phyloP scores from a whole-genome alignment of 37 sponge, comb jelly and placozoan species.

The Halichondria panicea region DNA sequence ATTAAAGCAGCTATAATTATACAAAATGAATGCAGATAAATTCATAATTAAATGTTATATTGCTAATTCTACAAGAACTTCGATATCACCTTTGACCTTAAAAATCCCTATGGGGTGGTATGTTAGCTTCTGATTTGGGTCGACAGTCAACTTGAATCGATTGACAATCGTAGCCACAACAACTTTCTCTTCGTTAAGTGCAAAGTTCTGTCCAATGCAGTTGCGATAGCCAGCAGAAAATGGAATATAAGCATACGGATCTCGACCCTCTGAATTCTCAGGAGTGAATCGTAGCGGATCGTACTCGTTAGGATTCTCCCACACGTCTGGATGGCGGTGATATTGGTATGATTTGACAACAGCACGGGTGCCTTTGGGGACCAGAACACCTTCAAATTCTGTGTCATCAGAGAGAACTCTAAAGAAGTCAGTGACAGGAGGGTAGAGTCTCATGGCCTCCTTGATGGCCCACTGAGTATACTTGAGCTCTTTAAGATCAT shows the following conservation, averaged over 20 bases:
- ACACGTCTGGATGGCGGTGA: conserved; percentile 63
- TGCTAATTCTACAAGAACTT: too few relatives aligned
- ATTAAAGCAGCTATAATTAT: too few relatives aligned
- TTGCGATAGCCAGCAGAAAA: conserved; percentile 81
- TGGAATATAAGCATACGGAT: conserved; percentile 74
- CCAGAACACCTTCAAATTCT: conserved; percentile 36
- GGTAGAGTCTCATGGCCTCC: conserved; percentile 84
- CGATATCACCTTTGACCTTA: not conserved
- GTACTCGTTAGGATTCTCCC: conserved; percentile 74
- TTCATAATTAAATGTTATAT: too few relatives aligned
- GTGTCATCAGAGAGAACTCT: conserved; percentile 55
- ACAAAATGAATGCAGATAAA: too few relatives aligned
- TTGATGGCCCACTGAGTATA: conserved; percentile 82
- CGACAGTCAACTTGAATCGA: conserved; percentile 1
- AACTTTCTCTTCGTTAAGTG: conserved; percentile 55
- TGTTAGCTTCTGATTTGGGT: not conserved
- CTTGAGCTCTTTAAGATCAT: conserved; percentile 58
- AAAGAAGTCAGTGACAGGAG: conserved; percentile 61
- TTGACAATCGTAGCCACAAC: conserved; percentile 31
- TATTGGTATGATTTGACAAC: conserved; percentile 17
- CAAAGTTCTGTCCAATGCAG: conserved; percentile 86
- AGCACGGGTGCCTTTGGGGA: conserved; percentile 55
- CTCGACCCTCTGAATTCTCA: conserved; percentile 35
- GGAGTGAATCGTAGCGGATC: conserved; percentile 72
- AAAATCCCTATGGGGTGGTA: not conserved